Evolutionary conservation across 1,140 invertebrate genomes (phyloP).

Genomic region (Ostrea denselamellosa): DNA sequence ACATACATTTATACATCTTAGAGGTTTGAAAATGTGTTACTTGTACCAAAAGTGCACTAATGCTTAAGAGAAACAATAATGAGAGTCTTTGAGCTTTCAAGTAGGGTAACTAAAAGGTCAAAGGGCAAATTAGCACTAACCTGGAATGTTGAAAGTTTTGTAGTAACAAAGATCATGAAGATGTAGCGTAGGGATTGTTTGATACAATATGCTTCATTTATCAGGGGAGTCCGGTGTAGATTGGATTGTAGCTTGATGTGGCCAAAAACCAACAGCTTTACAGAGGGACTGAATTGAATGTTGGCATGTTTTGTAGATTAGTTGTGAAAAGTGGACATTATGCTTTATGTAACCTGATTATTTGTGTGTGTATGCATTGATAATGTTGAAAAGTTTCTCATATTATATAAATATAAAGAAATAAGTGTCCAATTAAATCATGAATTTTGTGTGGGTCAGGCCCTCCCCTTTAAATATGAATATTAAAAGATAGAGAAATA

Average conservation of each 20-base stretch:
- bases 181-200: neutral
- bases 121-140: neutral
- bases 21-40: neutral
- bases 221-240: constrained; percentile 12
- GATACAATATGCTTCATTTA: constrained; percentile 28
- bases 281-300: neutral
- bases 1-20: neutral
- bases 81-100: neutral
- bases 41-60: neutral
- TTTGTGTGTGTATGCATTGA: too few relatives aligned
- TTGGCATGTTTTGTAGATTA: neutral
- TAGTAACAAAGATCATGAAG: neutral
- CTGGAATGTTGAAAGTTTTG: neutral
- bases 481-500: neutral
- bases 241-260: neutral
- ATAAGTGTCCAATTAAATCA: neutral
- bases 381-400: too few relatives aligned
- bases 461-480: neutral
- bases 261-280: neutral
- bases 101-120: neutral
- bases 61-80: neutral
- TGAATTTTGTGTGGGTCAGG: neutral
- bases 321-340: constrained; percentile 8
- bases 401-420: neutral
- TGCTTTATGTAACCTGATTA: too few relatives aligned